Conservation (phyloP, 2,888 invertebrate species). For the Seira musarum region DNA sequence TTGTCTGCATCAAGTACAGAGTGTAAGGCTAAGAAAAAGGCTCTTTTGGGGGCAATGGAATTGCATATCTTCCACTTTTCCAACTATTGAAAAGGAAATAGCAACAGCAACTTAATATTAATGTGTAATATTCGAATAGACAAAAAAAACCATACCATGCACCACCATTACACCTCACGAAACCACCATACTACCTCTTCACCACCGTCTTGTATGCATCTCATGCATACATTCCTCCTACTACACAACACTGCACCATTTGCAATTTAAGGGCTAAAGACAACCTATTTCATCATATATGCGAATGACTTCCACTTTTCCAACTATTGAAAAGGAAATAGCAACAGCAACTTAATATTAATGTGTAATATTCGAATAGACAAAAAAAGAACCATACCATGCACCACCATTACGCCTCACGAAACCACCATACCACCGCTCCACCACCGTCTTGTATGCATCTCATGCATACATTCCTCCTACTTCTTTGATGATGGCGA, state of each 20-base stretch:
- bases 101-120: conserved; percentile 32
- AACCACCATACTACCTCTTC: too few species aligned
- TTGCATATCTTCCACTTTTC: background rate
- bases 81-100: too few species aligned
- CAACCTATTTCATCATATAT: too few species aligned
- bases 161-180: too few species aligned
- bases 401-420: too few species aligned
- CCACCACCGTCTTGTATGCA: too few species aligned
- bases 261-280: too few species aligned
- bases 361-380: conserved; percentile 45
- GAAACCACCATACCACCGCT: too few species aligned
- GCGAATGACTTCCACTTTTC: too few species aligned
- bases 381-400: conserved; percentile 34
- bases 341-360: conserved; percentile 33
- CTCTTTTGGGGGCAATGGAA: conserved; percentile 23
- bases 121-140: conserved; percentile 42
- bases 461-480: conserved; percentile 1
- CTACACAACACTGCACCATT: too few species aligned
- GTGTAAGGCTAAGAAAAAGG: background rate
- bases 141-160: conserved; percentile 34
- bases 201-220: too few species aligned
- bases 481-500: conserved; percentile 11
- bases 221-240: background rate
- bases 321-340: too few species aligned
- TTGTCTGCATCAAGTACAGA: background rate